Conservation (phyloP, 2,113 vertebrate genomes). For the Thunnus thynnus region DNA sequence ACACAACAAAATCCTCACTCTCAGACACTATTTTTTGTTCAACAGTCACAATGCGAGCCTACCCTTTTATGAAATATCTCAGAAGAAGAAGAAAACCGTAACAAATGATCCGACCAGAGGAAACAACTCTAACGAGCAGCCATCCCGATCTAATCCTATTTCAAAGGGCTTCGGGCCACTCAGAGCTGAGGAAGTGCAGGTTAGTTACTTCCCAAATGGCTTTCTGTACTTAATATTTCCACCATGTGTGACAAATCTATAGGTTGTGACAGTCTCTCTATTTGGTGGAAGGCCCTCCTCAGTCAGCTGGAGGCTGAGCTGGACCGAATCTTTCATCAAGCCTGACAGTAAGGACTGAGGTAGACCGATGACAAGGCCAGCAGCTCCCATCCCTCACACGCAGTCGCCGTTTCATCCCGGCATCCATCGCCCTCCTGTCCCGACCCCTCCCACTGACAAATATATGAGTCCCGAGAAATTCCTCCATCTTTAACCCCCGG, state of each 20-base stretch:
- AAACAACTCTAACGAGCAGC: slow-evolving; percentile 12
- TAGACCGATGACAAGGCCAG: slow-evolving; percentile 18
- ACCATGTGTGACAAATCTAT: slow-evolving; percentile 57
- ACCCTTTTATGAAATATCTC: not conserved
- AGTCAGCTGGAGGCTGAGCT: slow-evolving; percentile 50
- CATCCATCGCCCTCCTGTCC: slow-evolving; percentile 38
- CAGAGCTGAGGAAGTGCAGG: slow-evolving; percentile 36
- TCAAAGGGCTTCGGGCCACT: slow-evolving; percentile 11
- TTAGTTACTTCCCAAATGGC: slow-evolving; percentile 49
- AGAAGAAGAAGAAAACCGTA: not conserved
- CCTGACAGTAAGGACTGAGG: slow-evolving; percentile 39
- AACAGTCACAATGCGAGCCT: not conserved
- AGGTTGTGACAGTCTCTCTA: slow-evolving; percentile 56
- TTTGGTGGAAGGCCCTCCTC: slow-evolving; percentile 25
- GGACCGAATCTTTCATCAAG: slow-evolving; percentile 61
- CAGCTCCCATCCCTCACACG: slow-evolving; percentile 44
- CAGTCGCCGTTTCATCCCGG: not conserved
- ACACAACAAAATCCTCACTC: not conserved
- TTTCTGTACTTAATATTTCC: slow-evolving; percentile 55
- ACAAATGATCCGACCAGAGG: slow-evolving; percentile 8
- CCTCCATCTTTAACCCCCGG: slow-evolving; percentile 27
- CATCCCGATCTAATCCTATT: slow-evolving; percentile 22
- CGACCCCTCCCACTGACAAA: slow-evolving; percentile 3
- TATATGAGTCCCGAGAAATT: not conserved
- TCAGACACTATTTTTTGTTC: not conserved